Evolutionary conservation across 2,888 invertebrate species (phyloP), one percentile per base, ranked within the genome.

Genomic region (Allolobophora icterica): DNA sequence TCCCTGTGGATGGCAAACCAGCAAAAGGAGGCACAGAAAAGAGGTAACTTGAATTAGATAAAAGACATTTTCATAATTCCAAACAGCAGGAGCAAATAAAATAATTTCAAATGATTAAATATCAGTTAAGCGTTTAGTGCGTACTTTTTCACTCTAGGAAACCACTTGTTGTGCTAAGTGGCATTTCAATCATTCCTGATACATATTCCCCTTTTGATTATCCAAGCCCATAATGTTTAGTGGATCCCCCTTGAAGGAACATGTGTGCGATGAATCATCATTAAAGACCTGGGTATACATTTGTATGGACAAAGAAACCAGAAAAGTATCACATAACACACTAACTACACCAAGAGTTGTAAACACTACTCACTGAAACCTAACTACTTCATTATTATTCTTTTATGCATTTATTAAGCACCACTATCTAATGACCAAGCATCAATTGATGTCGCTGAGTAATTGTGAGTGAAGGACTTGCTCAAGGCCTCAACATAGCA

Each of bases 101-200:
- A 52, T 1, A 45, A 45, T 45, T 45, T 52, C 11, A 52, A 52
- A 52, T 8, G 24, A 24, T 24, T 71, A 71, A 17, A 8, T n/a
- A 71, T 30, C 24, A n/a, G 30, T 71, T 71, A 71, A 71, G 71
- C 71, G 11, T n/a, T 5, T 71, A 71, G 71, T n/a, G 71, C n/a
- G n/a, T 17, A 71, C 71, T 71, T 30, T 58, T 30, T 71, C n/a
- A 30, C 1, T n/a, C 8, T n/a, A 30, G 8, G 71, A 71, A 71
- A n/a, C 71, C 24, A 13, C 71, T 71, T 5, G 52, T 6, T 52
- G 71, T 71, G 30, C 71, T 71, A 71, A n/a, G n/a, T n/a, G 71
- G 71, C 87, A 87, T 87, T 87, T 87, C 87, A 87, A 30, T 87
- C 87, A 87, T 87, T 87, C 87, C 21, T 87, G 87, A 87, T 87